Percentiles rank a stretch among this genome's conserved stretches.
Evolutionary conservation across 1,140 invertebrate genomes (phyloP).

Genomic region (Ceratosolen fusciceps): DNA sequence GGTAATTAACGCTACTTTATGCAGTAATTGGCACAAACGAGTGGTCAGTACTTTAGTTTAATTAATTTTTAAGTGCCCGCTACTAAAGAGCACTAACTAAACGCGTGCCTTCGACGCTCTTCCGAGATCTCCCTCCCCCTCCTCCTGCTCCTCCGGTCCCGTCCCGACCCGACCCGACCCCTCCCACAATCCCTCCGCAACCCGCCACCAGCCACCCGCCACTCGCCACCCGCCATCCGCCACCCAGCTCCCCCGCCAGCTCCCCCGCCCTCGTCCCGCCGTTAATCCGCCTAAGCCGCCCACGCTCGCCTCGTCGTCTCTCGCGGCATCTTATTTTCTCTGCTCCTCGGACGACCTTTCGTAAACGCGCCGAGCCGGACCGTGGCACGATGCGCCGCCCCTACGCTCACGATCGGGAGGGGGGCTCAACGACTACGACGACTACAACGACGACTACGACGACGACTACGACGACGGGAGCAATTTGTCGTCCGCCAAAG

Average conservation of each 20-base stretch:
- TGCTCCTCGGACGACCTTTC: too few species aligned
- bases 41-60: neutral
- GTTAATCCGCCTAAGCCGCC: too few species aligned
- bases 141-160: too few species aligned
- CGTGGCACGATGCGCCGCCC: too few species aligned
- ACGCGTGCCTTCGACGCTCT: neutral
- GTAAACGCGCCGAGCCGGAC: too few species aligned
- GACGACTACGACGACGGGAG: neutral
- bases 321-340: neutral
- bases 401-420: neutral
- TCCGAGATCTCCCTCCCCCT: neutral
- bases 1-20: neutral
- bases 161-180: too few species aligned
- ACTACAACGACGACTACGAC: neutral
- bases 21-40: neutral
- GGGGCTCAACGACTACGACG: neutral
- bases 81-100: neutral
- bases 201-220: too few species aligned
- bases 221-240: too few species aligned
- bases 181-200: neutral
- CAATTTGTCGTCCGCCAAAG: neutral
- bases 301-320: neutral
- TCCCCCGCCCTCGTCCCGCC: neutral
- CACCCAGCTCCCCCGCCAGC: neutral
- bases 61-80: constrained; percentile 21